Evolutionary conservation across 2,888 invertebrate genomes (phyloP).

Genomic region (Drosophila histrio): DNA sequence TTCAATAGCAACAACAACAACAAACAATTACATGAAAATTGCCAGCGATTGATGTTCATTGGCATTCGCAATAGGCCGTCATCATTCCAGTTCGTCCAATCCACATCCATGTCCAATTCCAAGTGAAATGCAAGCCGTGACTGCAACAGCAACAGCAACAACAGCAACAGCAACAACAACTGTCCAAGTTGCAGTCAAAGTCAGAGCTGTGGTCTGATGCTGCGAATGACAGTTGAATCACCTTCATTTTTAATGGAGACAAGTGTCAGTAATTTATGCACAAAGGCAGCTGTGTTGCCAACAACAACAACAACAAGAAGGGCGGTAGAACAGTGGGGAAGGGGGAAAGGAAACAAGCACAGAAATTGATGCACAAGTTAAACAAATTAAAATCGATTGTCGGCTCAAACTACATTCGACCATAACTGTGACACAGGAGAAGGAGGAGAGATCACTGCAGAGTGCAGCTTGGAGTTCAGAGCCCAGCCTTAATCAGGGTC

Average conservation of each 20-base stretch:
- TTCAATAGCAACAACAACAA: slow-evolving; percentile 49
- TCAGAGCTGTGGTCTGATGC: slow-evolving; percentile 51
- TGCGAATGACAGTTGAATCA: slow-evolving; percentile 76
- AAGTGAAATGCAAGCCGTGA: slow-evolving; percentile 72
- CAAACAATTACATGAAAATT: slow-evolving; percentile 80
- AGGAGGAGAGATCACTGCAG: neutral
- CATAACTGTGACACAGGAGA: slow-evolving; percentile 47
- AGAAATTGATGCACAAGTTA: slow-evolving; percentile 78
- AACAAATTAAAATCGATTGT: slow-evolving; percentile 80
- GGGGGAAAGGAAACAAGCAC: slow-evolving; percentile 53
- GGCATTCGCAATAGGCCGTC: slow-evolving; percentile 64
- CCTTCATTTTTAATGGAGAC: slow-evolving; percentile 80
- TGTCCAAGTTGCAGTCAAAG: slow-evolving; percentile 33
- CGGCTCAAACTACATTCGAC: slow-evolving; percentile 37
- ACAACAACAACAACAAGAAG: neutral
- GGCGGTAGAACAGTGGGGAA: slow-evolving; percentile 3
- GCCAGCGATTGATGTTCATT: slow-evolving; percentile 78
- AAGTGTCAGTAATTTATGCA: slow-evolving; percentile 80
- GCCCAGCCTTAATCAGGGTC: slow-evolving; percentile 68
- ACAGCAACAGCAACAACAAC: slow-evolving; percentile 23
- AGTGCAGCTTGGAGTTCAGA: neutral
- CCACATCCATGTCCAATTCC: slow-evolving; percentile 35
- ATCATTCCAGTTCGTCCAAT: slow-evolving; percentile 54
- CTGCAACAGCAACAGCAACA: slow-evolving; percentile 48
- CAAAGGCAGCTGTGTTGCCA: slow-evolving; percentile 45